Base-by-base conservation (phyloP, 2,888 invertebrate genomes). In the Marasmarcha lunaedactyla region DNA sequence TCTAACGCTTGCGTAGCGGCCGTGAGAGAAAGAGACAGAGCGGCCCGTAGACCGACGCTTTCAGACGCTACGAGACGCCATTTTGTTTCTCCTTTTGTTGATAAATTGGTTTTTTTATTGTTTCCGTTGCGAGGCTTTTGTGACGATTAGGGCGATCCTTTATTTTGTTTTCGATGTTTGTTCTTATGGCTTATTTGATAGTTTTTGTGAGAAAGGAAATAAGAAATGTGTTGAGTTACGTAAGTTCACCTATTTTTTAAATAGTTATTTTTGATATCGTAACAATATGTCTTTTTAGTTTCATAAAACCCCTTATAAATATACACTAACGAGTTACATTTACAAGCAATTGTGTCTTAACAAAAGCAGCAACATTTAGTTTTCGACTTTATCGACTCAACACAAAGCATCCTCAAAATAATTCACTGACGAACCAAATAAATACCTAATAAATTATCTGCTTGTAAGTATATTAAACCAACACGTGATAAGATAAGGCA, bases 51-150 rank as follows among this genome's bases (percentile, higher is more conserved):
- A 20, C 20, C 20, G 77, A 71, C 74, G 79, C 79, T 81, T 81
- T 79, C 79, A 74, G 79, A 71, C 65, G 78, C 78, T 78, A 78
- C 78, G 77, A 72, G 67, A 69, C 55, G 78, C 79, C 79, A 79
- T 81, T 67, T 81, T 79, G 76, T 69, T 61, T 34, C 14, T 64
- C 64, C 59, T 67, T 69, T 71, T 65, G 63, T 69, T 57, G 63
- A 62, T 59, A 59, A 58, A 63, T 67, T 68, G 57, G 55, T 43
- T 51, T 52, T 54, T 27, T 36, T 36, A 6, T 20, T 7, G 12
- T 13, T 13, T 13, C 14, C 41, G 36, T 37, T 37, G 39, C 36
- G 35, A 41, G 44, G 46, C 46, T 38, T 47, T 50, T 45, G 47
- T 44, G 46, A 38, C 43, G 34, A 42, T 39, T 43, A 20, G 20